Evolutionary conservation across 2,888 invertebrate species (phyloP), one percentile per base, ranked within the genome.

Genomic region (Formica aserva): DNA sequence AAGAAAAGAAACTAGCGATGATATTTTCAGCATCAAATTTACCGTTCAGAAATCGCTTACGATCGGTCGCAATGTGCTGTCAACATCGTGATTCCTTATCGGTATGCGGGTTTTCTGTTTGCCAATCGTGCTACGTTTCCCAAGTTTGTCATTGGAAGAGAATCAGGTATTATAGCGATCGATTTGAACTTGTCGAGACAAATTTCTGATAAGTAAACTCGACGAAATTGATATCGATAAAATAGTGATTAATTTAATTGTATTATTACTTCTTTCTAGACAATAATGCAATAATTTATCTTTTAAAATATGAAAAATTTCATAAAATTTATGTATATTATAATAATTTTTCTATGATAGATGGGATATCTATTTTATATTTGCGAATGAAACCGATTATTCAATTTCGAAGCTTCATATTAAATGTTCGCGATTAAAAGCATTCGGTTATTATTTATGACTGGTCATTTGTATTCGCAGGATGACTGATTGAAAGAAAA

Each of bases 401-500:
- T 18, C 26, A 38, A 15, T 76, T 52, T 15, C 26, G 22, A 63
- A 22, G 29, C 18, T 38, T 48, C n/a, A 38, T 38, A 67, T 67
- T 32, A 38, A 77, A 69, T 11, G 15, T 29, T 71, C 11, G 41
- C 71, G 55, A 57, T 77, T 69, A 57, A 77, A 55, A 55, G 55
- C 38, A 38, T 67, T 77, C 29, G 9, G 52, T 77, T 55, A 77
- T 55, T 77, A 77, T 67, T 77, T 26, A 38, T 38, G 26, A 67
- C 29, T 67, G 29, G 26, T 41, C 55, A 77, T 77, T 77, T 77
- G 67, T 67, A 77, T 55, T 67, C 77, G n/a, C 38, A 38, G 38
- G 13, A 55, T 8, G 26, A 69, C 74, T 32, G 35, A 45, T 26
- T 32, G 62, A 76, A 66, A 62, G 65, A 82, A 88, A 88, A 88